These are phyloP conservation scores for Acrocephalus scirpaceus DNA, from an alignment of 2,797 vertebrate genomes.

Conservation along the genomic window DNA sequence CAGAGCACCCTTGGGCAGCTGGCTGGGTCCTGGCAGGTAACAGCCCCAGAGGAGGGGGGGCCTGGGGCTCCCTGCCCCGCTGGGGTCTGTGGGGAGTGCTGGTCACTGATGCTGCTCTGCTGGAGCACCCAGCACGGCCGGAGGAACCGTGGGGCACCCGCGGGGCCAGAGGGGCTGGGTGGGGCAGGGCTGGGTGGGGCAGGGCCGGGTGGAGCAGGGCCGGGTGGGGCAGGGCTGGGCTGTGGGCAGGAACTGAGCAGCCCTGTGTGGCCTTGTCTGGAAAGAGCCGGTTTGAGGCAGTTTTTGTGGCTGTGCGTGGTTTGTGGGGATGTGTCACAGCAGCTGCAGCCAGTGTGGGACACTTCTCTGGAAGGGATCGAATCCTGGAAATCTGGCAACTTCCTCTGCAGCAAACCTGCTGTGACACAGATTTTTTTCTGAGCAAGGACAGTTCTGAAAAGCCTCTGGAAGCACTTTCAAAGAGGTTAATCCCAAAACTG, in stretches of 20 bases:
- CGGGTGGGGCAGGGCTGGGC: background rate
- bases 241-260: fast-evolving
- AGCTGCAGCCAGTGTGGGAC: background rate
- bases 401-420: background rate
- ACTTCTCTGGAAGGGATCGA: fast-evolving
- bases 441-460: background rate
- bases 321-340: background rate
- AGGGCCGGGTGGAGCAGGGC: background rate
- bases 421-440: background rate
- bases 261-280: background rate
- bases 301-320: background rate
- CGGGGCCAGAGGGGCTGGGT: background rate
- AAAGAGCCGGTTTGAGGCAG: background rate
- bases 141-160: too few species aligned
- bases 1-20: background rate
- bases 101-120: background rate
- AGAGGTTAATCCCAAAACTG: background rate
- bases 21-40: fast-evolving
- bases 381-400: background rate
- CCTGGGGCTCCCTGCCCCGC: background rate
- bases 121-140: fast-evolving
- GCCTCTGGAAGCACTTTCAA: background rate
- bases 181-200: background rate
- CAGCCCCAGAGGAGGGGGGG: background rate
- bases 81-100: background rate